Base-by-base conservation (phyloP, 2,888 invertebrate genomes). In the Corbicula japonica region DNA sequence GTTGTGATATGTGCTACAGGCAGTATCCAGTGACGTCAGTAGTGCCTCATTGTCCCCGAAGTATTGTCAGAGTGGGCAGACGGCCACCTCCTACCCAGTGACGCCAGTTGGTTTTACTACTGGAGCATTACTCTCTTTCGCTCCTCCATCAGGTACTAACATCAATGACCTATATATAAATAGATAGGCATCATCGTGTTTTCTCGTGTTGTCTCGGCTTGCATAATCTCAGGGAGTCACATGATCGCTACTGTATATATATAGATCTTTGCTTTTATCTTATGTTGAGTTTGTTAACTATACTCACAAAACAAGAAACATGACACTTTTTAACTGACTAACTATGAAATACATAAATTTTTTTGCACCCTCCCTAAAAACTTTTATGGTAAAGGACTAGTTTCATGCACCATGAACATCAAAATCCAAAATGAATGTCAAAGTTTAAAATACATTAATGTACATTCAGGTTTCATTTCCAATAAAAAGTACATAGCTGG, bases 21-120 rank as follows among this genome's bases (percentile, higher is more conserved):
- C 73, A 1, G 50, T 79, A 10, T 52, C 68, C 21, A 35, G 28
- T 12, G 46, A 76, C 34, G 71, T 58, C 15, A 35, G 44, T 21
- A 23, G 10, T 12, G 83, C 83, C 0, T 83, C 83, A 26, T 58
- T 83, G 1, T 35, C 79, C 4, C 79, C 83, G 18, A 61, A 62
- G 26, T 61, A 83, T 38, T 83, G 83, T 48, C 78, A 65, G 15
- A 30, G 30, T 12, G 71, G 63, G 10, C 83, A 83, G 68, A 44
- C 66, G 23, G 62, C 83, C 4, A 52, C 48, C 5, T 18, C 18
- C 3, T 30, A 72, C 18, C 79, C 83, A 4, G 21, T 35, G 6
- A 58, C 69, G 1, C 34, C 60, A 26, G 28, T 58, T 8, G 74
- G 70, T 0, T 10, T 18, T 21, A 12, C 26, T 1, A 48, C 50